Evolutionary conservation across 2,113 vertebrate genomes (phyloP).

Genomic region (Seriola aureovittata): DNA sequence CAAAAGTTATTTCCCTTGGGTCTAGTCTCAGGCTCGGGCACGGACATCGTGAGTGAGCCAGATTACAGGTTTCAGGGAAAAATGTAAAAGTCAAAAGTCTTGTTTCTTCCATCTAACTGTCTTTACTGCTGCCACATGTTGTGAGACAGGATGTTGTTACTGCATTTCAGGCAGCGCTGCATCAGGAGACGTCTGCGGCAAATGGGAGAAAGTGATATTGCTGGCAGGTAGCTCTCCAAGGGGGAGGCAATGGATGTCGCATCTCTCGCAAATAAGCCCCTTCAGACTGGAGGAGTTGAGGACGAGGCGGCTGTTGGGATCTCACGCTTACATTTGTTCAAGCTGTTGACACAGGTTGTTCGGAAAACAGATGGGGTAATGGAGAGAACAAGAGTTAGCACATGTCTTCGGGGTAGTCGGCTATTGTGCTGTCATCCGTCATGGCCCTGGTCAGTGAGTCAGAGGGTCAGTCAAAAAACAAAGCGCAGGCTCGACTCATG

Average conservation of each 20-base stretch:
- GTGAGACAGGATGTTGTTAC: conserved; percentile 43
- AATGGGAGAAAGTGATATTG: conserved; percentile 18
- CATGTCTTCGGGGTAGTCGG: not conserved
- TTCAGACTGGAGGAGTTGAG: conserved; percentile 25
- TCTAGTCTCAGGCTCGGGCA: conserved; percentile 15
- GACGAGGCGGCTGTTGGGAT: conserved; percentile 24
- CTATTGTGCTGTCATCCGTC: conserved; percentile 34
- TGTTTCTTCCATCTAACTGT: conserved; percentile 46
- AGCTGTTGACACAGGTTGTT: conserved; percentile 41
- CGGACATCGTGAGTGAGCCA: conserved; percentile 22
- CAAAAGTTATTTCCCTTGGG: conserved; percentile 45
- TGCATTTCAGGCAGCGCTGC: conserved; percentile 46
- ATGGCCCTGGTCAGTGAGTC: not conserved
- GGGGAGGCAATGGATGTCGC: conserved; percentile 23
- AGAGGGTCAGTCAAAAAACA: conserved; percentile 8
- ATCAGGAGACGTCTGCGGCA: conserved; percentile 36
- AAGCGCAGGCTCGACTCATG: not conserved
- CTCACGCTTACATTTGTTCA: conserved; percentile 24
- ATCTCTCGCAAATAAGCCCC: conserved; percentile 46
- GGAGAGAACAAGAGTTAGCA: conserved; percentile 10
- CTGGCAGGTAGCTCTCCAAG: conserved; percentile 59
- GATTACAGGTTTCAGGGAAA: conserved; percentile 37
- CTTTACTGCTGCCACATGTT: conserved; percentile 42
- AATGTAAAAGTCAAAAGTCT: conserved; percentile 14
- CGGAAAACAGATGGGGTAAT: conserved; percentile 23